Conservation (phyloP, 2,113 vertebrate species). For the Entomyzon cyanotis region DNA sequence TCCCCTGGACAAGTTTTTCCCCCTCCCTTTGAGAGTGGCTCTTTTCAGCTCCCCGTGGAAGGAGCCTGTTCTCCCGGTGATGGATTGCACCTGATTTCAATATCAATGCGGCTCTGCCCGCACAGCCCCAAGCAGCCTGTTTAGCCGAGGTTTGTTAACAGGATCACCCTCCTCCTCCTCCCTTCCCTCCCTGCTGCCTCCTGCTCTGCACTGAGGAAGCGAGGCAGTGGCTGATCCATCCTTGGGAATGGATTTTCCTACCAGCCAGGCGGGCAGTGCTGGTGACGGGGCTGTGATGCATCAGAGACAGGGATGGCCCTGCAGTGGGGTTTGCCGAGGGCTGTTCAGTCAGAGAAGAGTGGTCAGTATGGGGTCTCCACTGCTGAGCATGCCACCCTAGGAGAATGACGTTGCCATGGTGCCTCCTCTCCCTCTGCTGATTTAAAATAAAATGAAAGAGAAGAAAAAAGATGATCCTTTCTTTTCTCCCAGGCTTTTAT, state of each 20-base stretch:
- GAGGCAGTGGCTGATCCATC: neutral
- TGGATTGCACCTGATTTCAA: slow-evolving; percentile 83
- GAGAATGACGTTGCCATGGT: slow-evolving; percentile 58
- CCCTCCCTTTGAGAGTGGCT: slow-evolving; percentile 58
- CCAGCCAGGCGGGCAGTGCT: neutral
- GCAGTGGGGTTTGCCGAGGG: neutral
- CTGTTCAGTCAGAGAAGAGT: neutral
- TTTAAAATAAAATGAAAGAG: neutral
- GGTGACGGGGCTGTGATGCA: neutral
- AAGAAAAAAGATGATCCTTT: slow-evolving; percentile 54
- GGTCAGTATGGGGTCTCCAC: neutral
- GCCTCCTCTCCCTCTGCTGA: neutral
- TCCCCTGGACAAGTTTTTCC: slow-evolving; percentile 73
- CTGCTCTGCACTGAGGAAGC: neutral
- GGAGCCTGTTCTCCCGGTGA: slow-evolving; percentile 71
- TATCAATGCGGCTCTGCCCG: slow-evolving; percentile 75
- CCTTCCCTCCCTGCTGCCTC: neutral
- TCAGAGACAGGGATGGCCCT: neutral
- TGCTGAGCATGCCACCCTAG: neutral
- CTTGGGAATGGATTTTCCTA: neutral
- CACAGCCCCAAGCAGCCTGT: slow-evolving; percentile 22
- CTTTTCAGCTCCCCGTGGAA: slow-evolving; percentile 77
- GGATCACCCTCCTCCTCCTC: slow-evolving; percentile 64
- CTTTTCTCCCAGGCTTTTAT: slow-evolving; percentile 62
- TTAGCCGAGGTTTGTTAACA: slow-evolving; percentile 77